Conservation (phyloP, 2,888 invertebrate species). For the Alitta virens region DNA sequence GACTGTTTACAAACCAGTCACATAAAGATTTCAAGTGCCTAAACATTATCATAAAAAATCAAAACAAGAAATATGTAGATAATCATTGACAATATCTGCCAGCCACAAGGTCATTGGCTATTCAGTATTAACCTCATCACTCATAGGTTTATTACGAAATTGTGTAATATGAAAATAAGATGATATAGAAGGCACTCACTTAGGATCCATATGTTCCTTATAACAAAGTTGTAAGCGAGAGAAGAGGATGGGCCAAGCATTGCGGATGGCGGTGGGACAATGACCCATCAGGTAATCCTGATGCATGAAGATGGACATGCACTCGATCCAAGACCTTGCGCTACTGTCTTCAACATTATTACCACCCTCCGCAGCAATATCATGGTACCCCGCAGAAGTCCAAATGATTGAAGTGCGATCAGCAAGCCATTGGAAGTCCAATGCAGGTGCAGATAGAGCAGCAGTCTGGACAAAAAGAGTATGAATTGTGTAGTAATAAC, state of each 20-base stretch:
- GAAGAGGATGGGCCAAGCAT: slow-evolving; percentile 91
- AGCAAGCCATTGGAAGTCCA: slow-evolving; percentile 86
- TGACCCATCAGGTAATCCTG: slow-evolving; percentile 76
- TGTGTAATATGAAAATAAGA: too few species aligned
- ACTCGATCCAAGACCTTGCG: slow-evolving; percentile 55
- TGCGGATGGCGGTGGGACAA: slow-evolving; percentile 82
- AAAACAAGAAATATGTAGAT: too few species aligned
- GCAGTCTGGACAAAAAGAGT: slow-evolving; percentile 9
- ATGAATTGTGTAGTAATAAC: background rate
- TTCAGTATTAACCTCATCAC: too few species aligned
- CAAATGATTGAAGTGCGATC: slow-evolving; percentile 86
- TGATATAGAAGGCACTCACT: too few species aligned
- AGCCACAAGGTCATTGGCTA: too few species aligned
- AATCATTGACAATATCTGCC: too few species aligned
- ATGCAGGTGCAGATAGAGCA: slow-evolving; percentile 27
- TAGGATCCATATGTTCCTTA: slow-evolving; percentile 75
- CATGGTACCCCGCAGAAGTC: slow-evolving; percentile 52
- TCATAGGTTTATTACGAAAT: too few species aligned
- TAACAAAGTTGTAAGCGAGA: slow-evolving; percentile 86
- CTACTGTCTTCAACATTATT: slow-evolving; percentile 12
- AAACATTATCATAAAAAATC: too few species aligned
- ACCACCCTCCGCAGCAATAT: slow-evolving; percentile 17
- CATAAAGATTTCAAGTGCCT: background rate
- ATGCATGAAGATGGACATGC: slow-evolving; percentile 85
- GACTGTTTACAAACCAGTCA: too few species aligned